phyloP scores from a whole-genome alignment of 2,797 vertebrate species.

The Fringilla coelebs region DNA sequence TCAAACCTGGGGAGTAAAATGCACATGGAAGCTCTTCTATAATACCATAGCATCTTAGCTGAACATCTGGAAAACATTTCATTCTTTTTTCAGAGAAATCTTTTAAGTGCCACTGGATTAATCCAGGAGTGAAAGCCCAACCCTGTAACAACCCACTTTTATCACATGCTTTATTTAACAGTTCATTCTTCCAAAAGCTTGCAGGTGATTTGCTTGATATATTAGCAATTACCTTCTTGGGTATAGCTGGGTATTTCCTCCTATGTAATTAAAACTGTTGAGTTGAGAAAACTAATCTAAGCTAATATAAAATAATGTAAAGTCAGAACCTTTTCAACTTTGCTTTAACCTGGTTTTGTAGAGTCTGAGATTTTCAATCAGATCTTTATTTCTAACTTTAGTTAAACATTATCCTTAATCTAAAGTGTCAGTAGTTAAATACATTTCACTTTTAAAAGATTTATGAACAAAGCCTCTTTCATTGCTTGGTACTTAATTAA shows the following conservation, averaged over 20 bases:
- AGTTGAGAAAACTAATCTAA: conserved; percentile 48
- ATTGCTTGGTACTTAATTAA: background rate
- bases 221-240: conserved; percentile 42
- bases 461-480: background rate
- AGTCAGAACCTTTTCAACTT: conserved; percentile 50
- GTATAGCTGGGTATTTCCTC: conserved; percentile 2
- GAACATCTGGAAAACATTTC: background rate
- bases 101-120: background rate
- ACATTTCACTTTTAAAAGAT: conserved; percentile 26
- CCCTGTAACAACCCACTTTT: background rate
- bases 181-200: conserved; percentile 28
- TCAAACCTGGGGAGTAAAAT: background rate
- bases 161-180: conserved; percentile 38
- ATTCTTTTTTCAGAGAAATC: background rate
- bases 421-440: conserved; percentile 33
- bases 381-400: conserved; percentile 45
- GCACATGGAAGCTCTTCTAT: background rate
- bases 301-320: conserved; percentile 20
- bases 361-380: background rate
- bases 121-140: background rate
- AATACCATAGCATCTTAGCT: background rate
- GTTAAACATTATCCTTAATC: conserved; percentile 30
- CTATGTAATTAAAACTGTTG: conserved; percentile 49
- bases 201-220: conserved; percentile 37
- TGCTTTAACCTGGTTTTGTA: conserved; percentile 37